Percentiles rank a stretch among this genome's conserved stretches.
phyloP scores from a whole-genome alignment of 2,797 vertebrate genomes.

The Acanthornis magna region DNA sequence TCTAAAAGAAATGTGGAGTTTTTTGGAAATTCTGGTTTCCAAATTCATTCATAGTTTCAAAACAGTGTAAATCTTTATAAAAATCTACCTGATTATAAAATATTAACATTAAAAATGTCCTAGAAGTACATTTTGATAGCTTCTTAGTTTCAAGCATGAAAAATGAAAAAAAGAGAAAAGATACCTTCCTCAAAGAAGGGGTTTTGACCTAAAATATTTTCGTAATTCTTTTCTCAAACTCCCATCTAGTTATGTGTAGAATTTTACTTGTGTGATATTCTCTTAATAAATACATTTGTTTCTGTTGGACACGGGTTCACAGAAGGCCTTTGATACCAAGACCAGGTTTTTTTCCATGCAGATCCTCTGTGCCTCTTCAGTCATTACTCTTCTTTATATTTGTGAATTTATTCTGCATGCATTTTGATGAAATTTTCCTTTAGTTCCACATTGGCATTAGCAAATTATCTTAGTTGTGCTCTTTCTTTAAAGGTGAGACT shows the following conservation, averaged over 20 bases:
- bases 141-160: background rate
- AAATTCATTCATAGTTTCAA: background rate
- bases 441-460: background rate
- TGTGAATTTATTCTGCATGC: background rate
- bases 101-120: background rate
- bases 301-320: background rate
- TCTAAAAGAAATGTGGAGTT: background rate
- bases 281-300: background rate
- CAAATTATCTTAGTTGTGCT: background rate
- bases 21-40: background rate
- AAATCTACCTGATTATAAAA: background rate
- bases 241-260: background rate
- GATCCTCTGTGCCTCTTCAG: background rate
- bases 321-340: background rate
- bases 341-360: rapidly evolving
- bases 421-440: background rate
- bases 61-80: background rate
- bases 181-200: background rate
- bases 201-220: background rate
- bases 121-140: background rate
- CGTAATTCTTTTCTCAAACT: background rate
- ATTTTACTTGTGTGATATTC: background rate
- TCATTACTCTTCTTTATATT: background rate
- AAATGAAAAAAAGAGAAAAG: background rate
- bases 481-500: background rate